Percentiles rank a stretch among this genome's conserved stretches.
phyloP scores from a whole-genome alignment of 2,113 vertebrate species.

The Limanda limanda region DNA sequence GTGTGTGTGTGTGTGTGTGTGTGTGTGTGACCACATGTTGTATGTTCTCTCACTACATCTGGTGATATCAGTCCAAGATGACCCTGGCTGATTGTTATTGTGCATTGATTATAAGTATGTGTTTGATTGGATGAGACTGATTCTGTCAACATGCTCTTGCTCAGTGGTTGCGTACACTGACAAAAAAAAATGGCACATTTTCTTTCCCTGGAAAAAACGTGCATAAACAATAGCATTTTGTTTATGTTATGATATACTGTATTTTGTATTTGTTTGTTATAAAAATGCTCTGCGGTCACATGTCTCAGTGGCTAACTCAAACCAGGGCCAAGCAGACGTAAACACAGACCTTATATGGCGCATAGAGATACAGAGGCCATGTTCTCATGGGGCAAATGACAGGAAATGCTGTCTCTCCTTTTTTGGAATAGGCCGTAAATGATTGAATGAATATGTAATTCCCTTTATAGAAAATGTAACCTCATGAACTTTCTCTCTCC shows the following conservation, averaged over 20 bases:
- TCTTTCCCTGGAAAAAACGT: conserved; percentile 1
- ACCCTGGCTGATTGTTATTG: neutral
- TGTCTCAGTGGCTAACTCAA: conserved; percentile 17
- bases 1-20: conserved; percentile 4
- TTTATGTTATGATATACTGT: neutral
- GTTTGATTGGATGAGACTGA: conserved; percentile 4
- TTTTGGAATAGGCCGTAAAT: conserved; percentile 10
- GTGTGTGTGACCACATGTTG: neutral
- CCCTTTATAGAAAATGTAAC: neutral
- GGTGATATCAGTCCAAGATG: neutral
- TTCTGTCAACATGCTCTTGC: conserved; percentile 1
- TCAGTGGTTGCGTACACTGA: neutral
- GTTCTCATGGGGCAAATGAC: conserved; percentile 45
- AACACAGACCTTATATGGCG: conserved; percentile 49
- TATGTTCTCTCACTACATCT: neutral
- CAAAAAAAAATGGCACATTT: conserved; percentile 21
- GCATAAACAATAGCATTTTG: conserved; percentile 1
- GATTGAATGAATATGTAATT: neutral
- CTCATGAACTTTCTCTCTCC: neutral
- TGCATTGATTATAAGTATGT: neutral
- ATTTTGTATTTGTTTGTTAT: conserved; percentile 21
- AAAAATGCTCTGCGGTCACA: conserved; percentile 4
- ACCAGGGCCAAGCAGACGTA: conserved; percentile 11
- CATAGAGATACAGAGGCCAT: conserved; percentile 22
- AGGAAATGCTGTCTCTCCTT: conserved; percentile 40